Evolutionary conservation across 2,113 vertebrate species (phyloP), one percentile per base, ranked within the genome.

Genomic region (Oryzias celebensis): DNA sequence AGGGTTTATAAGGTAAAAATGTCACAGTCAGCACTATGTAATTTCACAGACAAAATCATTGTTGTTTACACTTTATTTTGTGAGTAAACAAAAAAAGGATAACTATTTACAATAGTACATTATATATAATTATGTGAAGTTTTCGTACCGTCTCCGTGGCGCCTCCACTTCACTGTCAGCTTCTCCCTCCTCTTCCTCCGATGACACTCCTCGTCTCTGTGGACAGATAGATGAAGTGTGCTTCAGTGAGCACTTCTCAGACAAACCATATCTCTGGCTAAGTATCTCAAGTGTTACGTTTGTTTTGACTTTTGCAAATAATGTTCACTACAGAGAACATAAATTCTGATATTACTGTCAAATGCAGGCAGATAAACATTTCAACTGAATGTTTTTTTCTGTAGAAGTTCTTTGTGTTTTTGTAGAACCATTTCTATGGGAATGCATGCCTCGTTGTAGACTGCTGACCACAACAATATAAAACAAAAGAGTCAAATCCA

Each of bases 161-260:
- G 95, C 81, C 61, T 97, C 95, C 52, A 95, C 93, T 75, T 97
- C 95, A 67, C 95, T 97, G 88, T 97, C 95, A 20, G 96, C 95
- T 51, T 97, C 95, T 20, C 95, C 95, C 59, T 97, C 95, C 66
- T 97, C 95, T 65, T 97, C 95, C 69, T 97, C 95, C 26, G 95
- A 97, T 0, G 94, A 97, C 63, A 95, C 84, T 1, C 95, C 95
- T 48, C 95, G 93, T 76, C 95, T 94, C 95, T 97, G 76, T 41
- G 36, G 41, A 52, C 48, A 74, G 22, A 82, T 43, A 3, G 16
- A 49, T 13, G 13, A n/a, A 46, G 24, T 4, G 52, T 41, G 22
- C 49, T 41, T 52, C 31, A 28, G 0, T 47, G 23, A 17, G 15
- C 70, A 50, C 14, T 17, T 17, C 31, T 43, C 26, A 23, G 22